phyloP scores from a whole-genome alignment of 2,797 vertebrate genomes.

The Trachops cirrhosus region DNA sequence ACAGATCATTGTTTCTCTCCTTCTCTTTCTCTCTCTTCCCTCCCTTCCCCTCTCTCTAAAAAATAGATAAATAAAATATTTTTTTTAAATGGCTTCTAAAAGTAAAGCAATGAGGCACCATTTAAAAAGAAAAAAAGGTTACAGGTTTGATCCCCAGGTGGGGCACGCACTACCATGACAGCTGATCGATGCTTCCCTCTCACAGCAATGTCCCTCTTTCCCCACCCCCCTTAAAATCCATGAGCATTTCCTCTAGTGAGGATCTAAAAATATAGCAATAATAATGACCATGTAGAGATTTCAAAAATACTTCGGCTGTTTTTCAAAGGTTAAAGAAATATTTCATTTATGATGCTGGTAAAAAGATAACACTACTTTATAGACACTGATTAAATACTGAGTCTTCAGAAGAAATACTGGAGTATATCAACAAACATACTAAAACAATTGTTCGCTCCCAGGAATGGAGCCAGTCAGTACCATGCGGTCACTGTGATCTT shows the following conservation, averaged over 20 bases:
- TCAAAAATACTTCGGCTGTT: neutral
- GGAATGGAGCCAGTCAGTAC: neutral
- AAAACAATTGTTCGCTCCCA: neutral
- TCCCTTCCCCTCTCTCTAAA: neutral
- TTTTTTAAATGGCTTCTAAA: neutral
- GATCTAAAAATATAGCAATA: too few species aligned
- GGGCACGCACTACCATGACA: neutral
- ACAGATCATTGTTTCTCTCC: neutral
- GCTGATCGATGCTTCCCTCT: neutral
- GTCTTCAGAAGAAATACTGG: neutral
- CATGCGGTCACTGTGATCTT: neutral
- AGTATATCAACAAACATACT: neutral
- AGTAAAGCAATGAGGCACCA: neutral
- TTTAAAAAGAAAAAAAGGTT: neutral
- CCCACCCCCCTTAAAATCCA: neutral
- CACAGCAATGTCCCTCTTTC: neutral
- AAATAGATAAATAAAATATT: too few species aligned
- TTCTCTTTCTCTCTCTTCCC: neutral
- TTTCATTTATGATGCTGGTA: neutral
- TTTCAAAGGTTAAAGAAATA: neutral
- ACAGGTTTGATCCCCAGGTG: neutral
- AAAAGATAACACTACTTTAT: neutral
- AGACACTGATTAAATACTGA: neutral
- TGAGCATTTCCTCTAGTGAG: neutral
- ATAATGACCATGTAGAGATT: neutral